Base-by-base conservation (phyloP, 2,797 vertebrate genomes). In the Ceyx erithaca region DNA sequence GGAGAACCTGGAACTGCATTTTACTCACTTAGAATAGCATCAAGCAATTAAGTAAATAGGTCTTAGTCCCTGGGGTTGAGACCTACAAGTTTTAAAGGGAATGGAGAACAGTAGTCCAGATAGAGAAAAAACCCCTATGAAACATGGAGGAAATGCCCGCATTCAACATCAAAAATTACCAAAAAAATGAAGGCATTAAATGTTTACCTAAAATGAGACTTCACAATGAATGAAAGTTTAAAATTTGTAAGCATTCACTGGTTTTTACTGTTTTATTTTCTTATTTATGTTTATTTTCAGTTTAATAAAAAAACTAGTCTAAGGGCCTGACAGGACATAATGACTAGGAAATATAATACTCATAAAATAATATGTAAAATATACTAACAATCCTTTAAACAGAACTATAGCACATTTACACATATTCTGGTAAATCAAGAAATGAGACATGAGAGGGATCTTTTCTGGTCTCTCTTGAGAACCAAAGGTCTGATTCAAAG, bases 21-120 rank as follows among this genome's bases (percentile, higher is more conserved):
- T 79, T 30, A 92, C 40, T 76, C 67, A 20, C 49, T 81, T 64
- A 81, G 40, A 88, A 83, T 25, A 96, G 19, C 48, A 93, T 51
- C 35, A 76, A 87, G 48, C 46, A 78, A 19, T 55, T 51, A 87
- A 68, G 41, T 70, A 91, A 86, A 86, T 31, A 94, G 63, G 26
- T 84, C 48, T 81, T 78, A 68, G 41, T 75, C 54, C 51, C 16
- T 25, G 12, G 4, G 10, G 7, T 37, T 52, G 16, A 94, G 19
- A 15, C 11, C 37, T 43, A 14, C 7, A 71, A 81, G 43, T 62
- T 85, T 72, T 69, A 69, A 75, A 62, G 35, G 14, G 17, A 19
- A 37, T 25, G 37, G 19, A 59, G 2, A 92, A 88, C 17, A 83
- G 55, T 22, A 54, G 40, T 7, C 57, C 35, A 9, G 0, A 54